These are phyloP conservation scores for Sebastolobus altivelis DNA, from an alignment of 2,797 vertebrate species.

Conservation along the genomic window DNA sequence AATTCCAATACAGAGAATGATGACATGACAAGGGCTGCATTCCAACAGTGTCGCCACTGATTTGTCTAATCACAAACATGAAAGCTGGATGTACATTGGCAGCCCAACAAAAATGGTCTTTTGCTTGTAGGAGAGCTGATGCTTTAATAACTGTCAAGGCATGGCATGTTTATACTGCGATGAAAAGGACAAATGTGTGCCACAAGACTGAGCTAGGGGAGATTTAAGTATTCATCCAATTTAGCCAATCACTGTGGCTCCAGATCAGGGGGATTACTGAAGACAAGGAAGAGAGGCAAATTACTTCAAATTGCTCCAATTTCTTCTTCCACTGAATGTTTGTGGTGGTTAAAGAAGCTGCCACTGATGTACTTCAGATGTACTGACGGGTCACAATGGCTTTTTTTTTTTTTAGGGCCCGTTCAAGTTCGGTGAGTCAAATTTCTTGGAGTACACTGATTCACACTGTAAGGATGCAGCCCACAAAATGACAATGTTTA, in stretches of 20 bases:
- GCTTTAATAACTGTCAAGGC: neutral
- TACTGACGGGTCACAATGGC: neutral
- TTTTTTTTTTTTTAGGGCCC: neutral
- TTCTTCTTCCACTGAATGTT: slow-evolving; percentile 8
- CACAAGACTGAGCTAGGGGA: neutral
- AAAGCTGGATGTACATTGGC: neutral
- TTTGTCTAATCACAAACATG: slow-evolving; percentile 9
- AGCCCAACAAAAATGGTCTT: neutral
- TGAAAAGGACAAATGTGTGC: slow-evolving; percentile 4
- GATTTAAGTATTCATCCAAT: neutral
- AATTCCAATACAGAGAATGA: slow-evolving; percentile 49
- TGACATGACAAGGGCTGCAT: slow-evolving; percentile 74
- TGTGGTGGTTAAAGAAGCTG: slow-evolving; percentile 2
- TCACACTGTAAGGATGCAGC: slow-evolving; percentile 72
- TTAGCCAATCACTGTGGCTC: neutral
- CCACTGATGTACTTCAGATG: neutral
- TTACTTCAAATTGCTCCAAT: neutral
- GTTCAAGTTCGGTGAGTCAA: neutral
- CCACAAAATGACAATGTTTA: slow-evolving; percentile 69
- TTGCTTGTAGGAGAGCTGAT: neutral
- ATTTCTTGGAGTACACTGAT: neutral
- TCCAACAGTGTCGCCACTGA: slow-evolving; percentile 57
- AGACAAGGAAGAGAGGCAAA: neutral
- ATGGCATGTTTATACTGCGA: neutral
- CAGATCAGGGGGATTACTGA: slow-evolving; percentile 6